Conservation (phyloP, 2,888 invertebrate species). For the Ptychoptera contaminata region DNA sequence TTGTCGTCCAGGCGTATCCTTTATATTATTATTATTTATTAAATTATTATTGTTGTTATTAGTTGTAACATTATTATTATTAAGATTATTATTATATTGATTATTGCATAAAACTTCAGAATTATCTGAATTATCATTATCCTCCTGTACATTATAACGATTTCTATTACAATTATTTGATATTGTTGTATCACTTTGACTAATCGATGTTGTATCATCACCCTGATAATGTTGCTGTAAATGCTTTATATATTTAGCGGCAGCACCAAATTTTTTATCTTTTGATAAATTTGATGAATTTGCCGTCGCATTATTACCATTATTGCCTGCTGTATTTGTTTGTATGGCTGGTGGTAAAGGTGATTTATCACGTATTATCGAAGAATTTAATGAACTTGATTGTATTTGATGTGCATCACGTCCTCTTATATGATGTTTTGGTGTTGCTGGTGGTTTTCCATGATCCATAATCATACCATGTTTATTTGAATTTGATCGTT, state of each 20-base stretch:
- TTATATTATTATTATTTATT: constrained; percentile 16
- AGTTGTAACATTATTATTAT: neutral
- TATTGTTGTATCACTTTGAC: constrained; percentile 30
- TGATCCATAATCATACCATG: constrained; percentile 23
- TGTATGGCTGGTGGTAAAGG: constrained; percentile 13
- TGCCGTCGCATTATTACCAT: constrained; percentile 4
- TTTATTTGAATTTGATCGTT: constrained; percentile 58
- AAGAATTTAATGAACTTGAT: too few species aligned
- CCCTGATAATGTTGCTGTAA: constrained; percentile 22
- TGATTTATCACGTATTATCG: constrained; percentile 13
- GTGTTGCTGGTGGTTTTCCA: constrained; percentile 9
- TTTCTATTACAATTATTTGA: constrained; percentile 28
- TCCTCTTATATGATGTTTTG: constrained; percentile 1
- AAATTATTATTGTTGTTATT: constrained; percentile 22
- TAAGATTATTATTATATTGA: constrained; percentile 27
- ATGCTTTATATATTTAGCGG: constrained; percentile 27
- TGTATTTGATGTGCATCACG: neutral
- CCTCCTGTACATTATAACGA: constrained; percentile 20
- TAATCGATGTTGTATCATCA: constrained; percentile 27
- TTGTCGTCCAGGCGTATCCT: constrained; percentile 35
- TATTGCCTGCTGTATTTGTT: neutral
- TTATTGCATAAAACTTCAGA: constrained; percentile 29
- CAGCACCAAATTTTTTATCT: constrained; percentile 20
- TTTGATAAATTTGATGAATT: constrained; percentile 14
- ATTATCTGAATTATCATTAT: constrained; percentile 27